These are phyloP conservation scores for Ibidorhyncha struthersii DNA, from an alignment of 2,113 vertebrate genomes.

Conservation along the genomic window DNA sequence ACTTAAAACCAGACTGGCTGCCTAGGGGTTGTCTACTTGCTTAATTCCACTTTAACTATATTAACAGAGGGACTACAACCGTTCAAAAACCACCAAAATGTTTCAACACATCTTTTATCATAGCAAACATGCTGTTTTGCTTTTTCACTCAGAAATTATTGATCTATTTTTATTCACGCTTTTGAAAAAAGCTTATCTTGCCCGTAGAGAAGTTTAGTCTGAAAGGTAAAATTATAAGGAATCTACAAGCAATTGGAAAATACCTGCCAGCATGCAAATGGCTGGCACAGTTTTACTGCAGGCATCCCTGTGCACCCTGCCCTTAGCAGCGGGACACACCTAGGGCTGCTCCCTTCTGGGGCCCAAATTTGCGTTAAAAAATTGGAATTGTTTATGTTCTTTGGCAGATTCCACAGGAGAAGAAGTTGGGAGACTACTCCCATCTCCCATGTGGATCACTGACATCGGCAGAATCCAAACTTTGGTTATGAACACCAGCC, in stretches of 20 bases:
- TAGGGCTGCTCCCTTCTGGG: rapidly evolving
- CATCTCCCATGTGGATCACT: neutral
- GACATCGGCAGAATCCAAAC: neutral
- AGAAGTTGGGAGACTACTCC: neutral
- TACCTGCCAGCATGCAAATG: neutral
- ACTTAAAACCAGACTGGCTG: neutral
- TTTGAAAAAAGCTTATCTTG: neutral
- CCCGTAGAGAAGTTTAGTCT: neutral
- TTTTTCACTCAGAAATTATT: neutral
- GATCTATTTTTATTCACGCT: neutral
- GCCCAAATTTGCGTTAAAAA: neutral
- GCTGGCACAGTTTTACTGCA: neutral
- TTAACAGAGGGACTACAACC: neutral
- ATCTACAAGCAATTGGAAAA: neutral
- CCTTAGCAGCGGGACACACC: neutral
- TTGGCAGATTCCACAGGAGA: neutral
- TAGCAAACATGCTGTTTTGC: neutral
- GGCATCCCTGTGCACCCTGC: neutral
- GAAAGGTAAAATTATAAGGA: neutral
- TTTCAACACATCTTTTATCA: neutral
- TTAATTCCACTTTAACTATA: neutral
- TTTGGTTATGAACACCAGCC: neutral
- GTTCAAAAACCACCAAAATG: neutral
- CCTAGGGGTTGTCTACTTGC: neutral
- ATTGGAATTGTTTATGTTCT: neutral